Base-by-base conservation (phyloP, 2,113 vertebrate species). In the Ursus arctos region DNA sequence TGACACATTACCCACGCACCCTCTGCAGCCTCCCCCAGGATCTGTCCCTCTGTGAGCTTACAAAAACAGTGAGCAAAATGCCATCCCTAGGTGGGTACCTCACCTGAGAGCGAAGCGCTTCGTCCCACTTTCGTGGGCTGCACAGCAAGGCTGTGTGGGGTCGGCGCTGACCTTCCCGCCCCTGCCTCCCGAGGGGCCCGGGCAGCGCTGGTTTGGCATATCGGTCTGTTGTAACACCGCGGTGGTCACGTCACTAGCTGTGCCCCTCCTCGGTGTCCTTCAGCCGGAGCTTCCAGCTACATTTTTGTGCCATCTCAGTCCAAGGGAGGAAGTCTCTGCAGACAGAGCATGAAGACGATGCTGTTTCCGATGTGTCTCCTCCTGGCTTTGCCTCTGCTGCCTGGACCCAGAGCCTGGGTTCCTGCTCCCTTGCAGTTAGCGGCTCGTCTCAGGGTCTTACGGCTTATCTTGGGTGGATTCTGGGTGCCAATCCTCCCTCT, bases 91-190 rank as follows among this genome's bases (percentile, higher is more conserved):
- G 40, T 11, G 13, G 2, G 14, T 36, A 24, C 43, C 0, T 14
- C 49, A 1, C 5, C 9, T 2, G 26, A 69, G 76, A 53, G 87
- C 33, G 3, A 6, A 33, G 53, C 7, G 33, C 43, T n/a, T 15
- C 0, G 6, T 33, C 59, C 76, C 14, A n/a, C 26, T 43, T 13
- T 8, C 0, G 0, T 0, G 36, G 79, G 3, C 7, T 4, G 40
- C 33, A 18, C 47, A 47, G 65, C 18, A 3, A 40, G 0, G 7
- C 59, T 5, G 28, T 7, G 0, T 2, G 22, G 26, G n/a, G 16
- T 19, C 10, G 31, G 31, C 28, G 13, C 21, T 28, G 28, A 11
- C 40, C 55, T 49, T 47, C 47, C 1, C 0, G 12, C 49, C 49
- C 24, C 83, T 24, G 51, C 33, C 77, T 40, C 26, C 57, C 0